Base-by-base conservation (phyloP, 2,888 invertebrate genomes). In the Drosophila vallismaia region DNA sequence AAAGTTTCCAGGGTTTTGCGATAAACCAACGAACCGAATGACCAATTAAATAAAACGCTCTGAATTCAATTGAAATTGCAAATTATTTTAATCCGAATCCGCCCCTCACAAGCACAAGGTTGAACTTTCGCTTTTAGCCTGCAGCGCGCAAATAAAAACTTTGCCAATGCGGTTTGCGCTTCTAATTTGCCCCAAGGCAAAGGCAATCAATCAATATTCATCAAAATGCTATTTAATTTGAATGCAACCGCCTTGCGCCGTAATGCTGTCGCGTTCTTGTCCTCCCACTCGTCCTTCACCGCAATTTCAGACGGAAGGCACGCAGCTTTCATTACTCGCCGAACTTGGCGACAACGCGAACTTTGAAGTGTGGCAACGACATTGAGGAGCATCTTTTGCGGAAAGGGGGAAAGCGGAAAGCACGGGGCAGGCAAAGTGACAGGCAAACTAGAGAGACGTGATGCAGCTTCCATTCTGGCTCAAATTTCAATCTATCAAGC, bases 161-260 rank as follows among this genome's bases (percentile, higher is more conserved):
- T 69, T 69, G 64, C 19, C 53, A 46, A 42, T 69, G 68, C 71
- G 66, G 72, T 72, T 63, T 72, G 72, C 66, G 72, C 64, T 70
- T 70, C 72, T 72, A 70, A 70, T 70, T 70, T 70, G 73, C 74
- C 49, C 50, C 74, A 68, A 68, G 76, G 75, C 73, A 62, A 74
- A 71, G 78, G 73, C 82, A 88, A 84, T 84, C 84, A 84, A 84
- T 84, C 84, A 85, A 85, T 84, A 88, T 84, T 84, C 88, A 84
- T 88, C 86, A 77, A 88, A 84, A 78, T 77, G 71, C 81, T 69
- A 86, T 83, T 88, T 88, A 77, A 80, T 86, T 88, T 86, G 74
- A 82, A 87, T 85, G 79, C 81, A 80, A 53, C 50, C 67, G 73
- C 45, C 72, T 54, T 36, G 53, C 72, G 48, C 45, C 59, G 40